These are phyloP conservation scores for Halcyon smyrnensis DNA, from an alignment of 2,797 vertebrate species.

Conservation along the genomic window DNA sequence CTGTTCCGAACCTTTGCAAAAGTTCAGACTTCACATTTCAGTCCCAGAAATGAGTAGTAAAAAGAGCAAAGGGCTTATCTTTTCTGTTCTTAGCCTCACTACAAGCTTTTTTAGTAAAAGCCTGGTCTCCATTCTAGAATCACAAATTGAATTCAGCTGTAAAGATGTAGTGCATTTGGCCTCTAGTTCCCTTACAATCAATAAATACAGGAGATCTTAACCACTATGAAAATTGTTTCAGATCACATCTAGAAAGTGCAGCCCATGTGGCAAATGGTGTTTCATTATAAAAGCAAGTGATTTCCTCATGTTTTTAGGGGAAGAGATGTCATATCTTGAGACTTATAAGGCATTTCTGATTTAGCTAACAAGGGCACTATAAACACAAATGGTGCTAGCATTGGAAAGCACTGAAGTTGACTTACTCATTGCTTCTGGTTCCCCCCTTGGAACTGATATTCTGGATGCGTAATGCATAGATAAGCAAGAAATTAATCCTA, in stretches of 20 bases:
- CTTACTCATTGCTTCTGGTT: neutral
- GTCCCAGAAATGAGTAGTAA: neutral
- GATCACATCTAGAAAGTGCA: neutral
- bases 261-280: neutral
- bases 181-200: neutral
- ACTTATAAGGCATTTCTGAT: neutral
- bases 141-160: conserved; percentile 22
- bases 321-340: neutral
- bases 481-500: conserved; percentile 34
- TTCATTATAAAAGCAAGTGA: neutral
- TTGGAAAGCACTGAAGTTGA: conserved; percentile 1
- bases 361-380: neutral
- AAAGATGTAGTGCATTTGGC: neutral
- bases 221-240: neutral
- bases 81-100: neutral
- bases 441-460: neutral
- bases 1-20: conserved; percentile 4
- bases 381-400: neutral
- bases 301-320: neutral
- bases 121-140: neutral
- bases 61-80: conserved; percentile 24
- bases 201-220: neutral
- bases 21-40: conserved; percentile 32
- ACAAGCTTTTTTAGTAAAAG: conserved; percentile 4
- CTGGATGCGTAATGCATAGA: neutral